Evolutionary conservation across 1,140 invertebrate species (phyloP).

Genomic region (Spodoptera litura): DNA sequence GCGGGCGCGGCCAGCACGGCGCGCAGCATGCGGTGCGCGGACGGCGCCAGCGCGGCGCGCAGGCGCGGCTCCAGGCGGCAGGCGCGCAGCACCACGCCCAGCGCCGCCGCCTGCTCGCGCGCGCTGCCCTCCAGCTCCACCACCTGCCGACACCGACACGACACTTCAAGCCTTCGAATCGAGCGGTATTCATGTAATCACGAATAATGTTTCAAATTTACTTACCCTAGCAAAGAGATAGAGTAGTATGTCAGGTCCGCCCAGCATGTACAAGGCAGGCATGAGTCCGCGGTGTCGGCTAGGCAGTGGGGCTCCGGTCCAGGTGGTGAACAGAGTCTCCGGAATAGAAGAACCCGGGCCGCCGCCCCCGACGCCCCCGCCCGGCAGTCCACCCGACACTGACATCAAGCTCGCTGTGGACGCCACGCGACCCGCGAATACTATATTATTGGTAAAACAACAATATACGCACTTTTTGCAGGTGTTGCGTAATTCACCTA

Average conservation of each 20-base stretch:
- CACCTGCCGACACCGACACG: slow-evolving; percentile 69
- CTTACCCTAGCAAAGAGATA: slow-evolving; percentile 88
- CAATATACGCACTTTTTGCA: neutral
- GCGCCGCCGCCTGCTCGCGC: slow-evolving; percentile 87
- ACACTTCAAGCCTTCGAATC: too few relatives aligned
- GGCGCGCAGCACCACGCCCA: slow-evolving; percentile 86
- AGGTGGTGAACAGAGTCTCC: slow-evolving; percentile 70
- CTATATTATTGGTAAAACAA: slow-evolving; percentile 24
- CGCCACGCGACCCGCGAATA: slow-evolving; percentile 60
- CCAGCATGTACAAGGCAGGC: slow-evolving; percentile 86
- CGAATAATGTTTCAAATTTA: too few relatives aligned
- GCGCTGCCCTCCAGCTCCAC: slow-evolving; percentile 87
- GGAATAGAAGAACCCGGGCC: slow-evolving; percentile 82
- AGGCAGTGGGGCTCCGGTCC: slow-evolving; percentile 73
- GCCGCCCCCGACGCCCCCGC: slow-evolving; percentile 66
- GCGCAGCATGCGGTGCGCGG: slow-evolving; percentile 84
- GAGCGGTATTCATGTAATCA: too few relatives aligned
- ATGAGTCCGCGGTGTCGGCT: slow-evolving; percentile 85
- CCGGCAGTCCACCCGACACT: neutral
- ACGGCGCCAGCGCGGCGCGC: slow-evolving; percentile 83
- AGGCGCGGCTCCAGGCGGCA: slow-evolving; percentile 84
- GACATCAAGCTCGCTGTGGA: slow-evolving; percentile 38
- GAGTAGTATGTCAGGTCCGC: slow-evolving; percentile 87
- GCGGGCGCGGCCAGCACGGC: slow-evolving; percentile 85
- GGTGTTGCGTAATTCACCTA: too few relatives aligned